A percentile compares a stretch with the other conserved stretches of the same genome.
phyloP scores from a whole-genome alignment of 2,113 vertebrate species.

The Paramormyrops kingsleyae region DNA sequence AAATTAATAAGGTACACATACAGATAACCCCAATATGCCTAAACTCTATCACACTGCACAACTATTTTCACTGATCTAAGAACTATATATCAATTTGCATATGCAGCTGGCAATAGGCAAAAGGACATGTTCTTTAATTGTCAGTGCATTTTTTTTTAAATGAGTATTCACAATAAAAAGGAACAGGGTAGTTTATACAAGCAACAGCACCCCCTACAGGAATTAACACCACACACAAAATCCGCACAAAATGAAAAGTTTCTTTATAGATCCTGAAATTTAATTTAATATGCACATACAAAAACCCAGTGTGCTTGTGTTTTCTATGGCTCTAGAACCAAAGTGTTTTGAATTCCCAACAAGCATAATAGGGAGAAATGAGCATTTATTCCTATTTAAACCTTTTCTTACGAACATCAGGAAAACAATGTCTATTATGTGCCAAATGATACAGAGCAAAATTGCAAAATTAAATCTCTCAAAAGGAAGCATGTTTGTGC shows the following conservation, averaged over 20 bases:
- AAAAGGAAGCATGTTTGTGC: neutral
- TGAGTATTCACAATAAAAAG: neutral
- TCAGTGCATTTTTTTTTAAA: neutral
- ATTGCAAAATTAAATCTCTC: neutral
- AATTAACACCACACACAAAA: neutral
- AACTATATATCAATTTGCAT: neutral
- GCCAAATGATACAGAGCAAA: neutral
- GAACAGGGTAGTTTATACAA: neutral
- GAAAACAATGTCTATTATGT: neutral
- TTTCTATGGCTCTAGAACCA: constrained; percentile 5
- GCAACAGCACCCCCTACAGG: constrained; percentile 9
- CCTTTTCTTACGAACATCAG: neutral
- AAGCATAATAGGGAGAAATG: neutral
- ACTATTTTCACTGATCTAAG: neutral
- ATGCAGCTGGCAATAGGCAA: neutral
- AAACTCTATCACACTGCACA: neutral
- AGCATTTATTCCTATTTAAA: neutral
- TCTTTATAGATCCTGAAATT: constrained; percentile 70
- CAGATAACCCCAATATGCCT: neutral
- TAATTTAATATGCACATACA: constrained; percentile 64
- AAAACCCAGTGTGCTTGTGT: constrained; percentile 48
- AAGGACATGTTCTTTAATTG: neutral
- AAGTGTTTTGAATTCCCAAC: neutral
- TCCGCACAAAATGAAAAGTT: neutral
- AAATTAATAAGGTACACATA: neutral